Percentiles rank a stretch among this genome's conserved stretches.
Evolutionary conservation across 2,888 invertebrate genomes (phyloP).

Genomic region (Meandrusa payeni): DNA sequence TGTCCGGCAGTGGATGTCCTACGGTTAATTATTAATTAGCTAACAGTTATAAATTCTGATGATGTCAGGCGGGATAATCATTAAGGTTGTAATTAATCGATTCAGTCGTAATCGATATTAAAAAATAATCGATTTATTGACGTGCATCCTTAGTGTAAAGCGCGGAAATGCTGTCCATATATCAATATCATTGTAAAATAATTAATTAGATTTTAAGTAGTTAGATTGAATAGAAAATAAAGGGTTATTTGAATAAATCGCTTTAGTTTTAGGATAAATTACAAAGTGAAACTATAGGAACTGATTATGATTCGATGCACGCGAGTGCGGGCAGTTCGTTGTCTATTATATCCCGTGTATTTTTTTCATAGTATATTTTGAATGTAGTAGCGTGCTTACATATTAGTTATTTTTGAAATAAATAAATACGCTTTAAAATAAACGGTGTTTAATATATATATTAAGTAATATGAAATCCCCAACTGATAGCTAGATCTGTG

Average conservation of each 20-base stretch:
- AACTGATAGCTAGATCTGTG: too few species aligned
- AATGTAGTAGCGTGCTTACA: conserved; percentile 71
- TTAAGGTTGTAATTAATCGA: too few species aligned
- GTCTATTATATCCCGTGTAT: conserved; percentile 58
- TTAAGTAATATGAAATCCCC: too few species aligned
- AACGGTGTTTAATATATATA: too few species aligned
- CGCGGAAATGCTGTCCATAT: conserved; percentile 26
- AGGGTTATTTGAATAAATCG: conserved; percentile 52
- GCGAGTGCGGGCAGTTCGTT: conserved; percentile 45
- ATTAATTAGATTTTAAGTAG: conserved; percentile 63
- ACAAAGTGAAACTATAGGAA: conserved; percentile 55
- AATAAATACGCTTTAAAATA: conserved; percentile 73
- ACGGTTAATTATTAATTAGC: too few species aligned
- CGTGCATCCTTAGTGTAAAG: conserved; percentile 9
- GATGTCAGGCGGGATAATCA: too few species aligned
- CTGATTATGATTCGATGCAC: conserved; percentile 44
- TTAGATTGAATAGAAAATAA: conserved; percentile 50
- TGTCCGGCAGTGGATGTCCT: too few species aligned
- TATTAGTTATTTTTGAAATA: conserved; percentile 77
- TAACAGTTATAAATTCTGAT: too few species aligned
- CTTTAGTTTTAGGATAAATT: conserved; percentile 54
- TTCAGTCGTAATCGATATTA: too few species aligned
- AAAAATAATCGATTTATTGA: not conserved
- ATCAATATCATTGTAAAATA: conserved; percentile 52
- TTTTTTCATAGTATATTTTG: conserved; percentile 69